phyloP scores from a whole-genome alignment of 2,113 vertebrate genomes.

The Pungitius pungitius region DNA sequence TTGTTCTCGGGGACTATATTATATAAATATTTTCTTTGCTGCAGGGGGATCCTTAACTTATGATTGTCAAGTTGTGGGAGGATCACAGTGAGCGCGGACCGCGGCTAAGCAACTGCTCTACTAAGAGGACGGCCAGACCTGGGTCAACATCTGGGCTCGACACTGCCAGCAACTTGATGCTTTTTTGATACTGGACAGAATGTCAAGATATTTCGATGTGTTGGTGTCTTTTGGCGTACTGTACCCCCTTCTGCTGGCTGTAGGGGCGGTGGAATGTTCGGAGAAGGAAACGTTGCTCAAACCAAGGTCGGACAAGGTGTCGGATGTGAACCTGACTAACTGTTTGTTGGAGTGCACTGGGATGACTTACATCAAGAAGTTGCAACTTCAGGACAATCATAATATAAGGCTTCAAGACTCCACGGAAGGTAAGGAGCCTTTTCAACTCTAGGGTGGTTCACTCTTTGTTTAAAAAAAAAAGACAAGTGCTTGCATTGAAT shows the following conservation, averaged over 20 bases:
- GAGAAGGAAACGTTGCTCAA: slow-evolving; percentile 55
- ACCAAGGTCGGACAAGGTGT: slow-evolving; percentile 13
- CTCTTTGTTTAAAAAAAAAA: not conserved
- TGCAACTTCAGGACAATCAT: slow-evolving; percentile 54
- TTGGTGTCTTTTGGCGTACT: slow-evolving; percentile 60
- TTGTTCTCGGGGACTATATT: slow-evolving; percentile 7
- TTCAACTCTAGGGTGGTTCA: not conserved
- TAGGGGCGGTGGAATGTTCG: slow-evolving; percentile 53
- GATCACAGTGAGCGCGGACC: slow-evolving; percentile 12
- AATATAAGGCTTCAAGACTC: slow-evolving; percentile 73
- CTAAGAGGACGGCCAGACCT: slow-evolving; percentile 11
- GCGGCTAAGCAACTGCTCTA: not conserved
- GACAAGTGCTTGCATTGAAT: not conserved
- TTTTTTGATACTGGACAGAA: slow-evolving; percentile 40
- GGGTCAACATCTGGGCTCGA: not conserved
- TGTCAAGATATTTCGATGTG: slow-evolving; percentile 49
- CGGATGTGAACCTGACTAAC: slow-evolving; percentile 35
- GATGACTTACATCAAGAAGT: slow-evolving; percentile 66
- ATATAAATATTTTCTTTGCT: not conserved
- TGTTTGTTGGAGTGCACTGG: slow-evolving; percentile 76
- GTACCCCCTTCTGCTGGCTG: slow-evolving; percentile 44
- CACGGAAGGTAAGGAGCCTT: slow-evolving; percentile 67
- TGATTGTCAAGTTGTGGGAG: slow-evolving; percentile 1
- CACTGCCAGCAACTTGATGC: not conserved
- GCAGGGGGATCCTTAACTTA: slow-evolving; percentile 3